Evolutionary conservation across 2,113 vertebrate genomes (phyloP), one percentile per base, ranked within the genome.

Genomic region (Argyrosomus japonicus): DNA sequence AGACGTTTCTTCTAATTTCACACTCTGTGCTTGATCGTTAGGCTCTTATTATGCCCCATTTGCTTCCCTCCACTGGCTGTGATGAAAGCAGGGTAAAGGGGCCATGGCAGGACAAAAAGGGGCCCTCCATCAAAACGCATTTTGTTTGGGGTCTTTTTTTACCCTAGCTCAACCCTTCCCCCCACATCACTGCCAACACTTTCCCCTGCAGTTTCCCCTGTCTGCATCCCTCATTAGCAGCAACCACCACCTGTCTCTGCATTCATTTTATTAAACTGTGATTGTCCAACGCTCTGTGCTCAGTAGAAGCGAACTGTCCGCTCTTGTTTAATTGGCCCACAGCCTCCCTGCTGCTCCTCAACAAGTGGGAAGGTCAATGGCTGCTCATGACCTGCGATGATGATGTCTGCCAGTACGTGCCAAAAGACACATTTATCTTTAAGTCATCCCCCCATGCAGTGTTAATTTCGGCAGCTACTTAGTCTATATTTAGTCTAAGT

Each of bases 1-100:
- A 95, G 95, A 95, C 89, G 93, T 95, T 95, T 95, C 93, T 94
- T 95, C 92, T 94, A 91, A 95, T 96, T 96, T 96, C 95, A 95
- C 95, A 95, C 93, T 93, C 80, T 3, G 77, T 10, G 81, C 92
- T 93, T 95, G 95, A 96, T 94, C 75, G 94, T 93, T 93, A 82
- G 93, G 91, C 83, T 91, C 92, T 95, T 93, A 93, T 95, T 94
- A 94, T 94, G 89, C 81, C 86, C 91, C 88, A 93, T 93, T 95
- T 94, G 93, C 91, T 95, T 94, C 89, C 91, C 92, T 95, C 87
- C 90, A 92, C 91, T 95, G 92, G 85, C 83, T 83, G 60, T 89
- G 92, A 95, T 95, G 90, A 95, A 94, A 95, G 94, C 75, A 45
- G 93, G 92, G 93, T 93, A 92, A 91, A 91, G 87, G 87, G 90